Conservation (phyloP, 92 coral and sea anemone genomes). For the Hydrozoanthus gracilis region DNA sequence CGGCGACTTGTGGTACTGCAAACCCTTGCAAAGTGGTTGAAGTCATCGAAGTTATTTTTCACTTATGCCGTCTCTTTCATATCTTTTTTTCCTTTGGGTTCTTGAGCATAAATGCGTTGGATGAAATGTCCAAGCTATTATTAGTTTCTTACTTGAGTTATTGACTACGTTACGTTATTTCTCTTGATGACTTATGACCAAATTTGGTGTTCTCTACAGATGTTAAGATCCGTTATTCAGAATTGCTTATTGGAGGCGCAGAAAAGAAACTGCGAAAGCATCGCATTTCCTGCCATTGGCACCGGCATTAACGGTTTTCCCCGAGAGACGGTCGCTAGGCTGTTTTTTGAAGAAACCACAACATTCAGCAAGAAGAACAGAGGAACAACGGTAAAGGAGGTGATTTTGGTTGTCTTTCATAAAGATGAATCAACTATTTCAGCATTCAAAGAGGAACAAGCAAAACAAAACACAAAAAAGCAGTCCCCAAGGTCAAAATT, state of each 20-base stretch:
- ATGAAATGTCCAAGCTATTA: too few relatives aligned
- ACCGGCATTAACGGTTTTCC: conserved; percentile 44
- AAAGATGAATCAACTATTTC: conserved; percentile 58
- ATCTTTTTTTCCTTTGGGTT: too few relatives aligned
- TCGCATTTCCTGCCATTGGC: conserved; percentile 86
- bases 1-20: too few relatives aligned
- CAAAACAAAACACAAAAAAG: not conserved
- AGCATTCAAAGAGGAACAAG: conserved; percentile 55
- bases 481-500: not conserved
- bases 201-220: not conserved
- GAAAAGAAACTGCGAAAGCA: conserved; percentile 53
- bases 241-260: conserved; percentile 66
- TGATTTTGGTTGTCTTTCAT: conserved; percentile 72
- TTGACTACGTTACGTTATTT: too few relatives aligned
- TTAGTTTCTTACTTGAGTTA: too few relatives aligned
- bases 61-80: too few relatives aligned
- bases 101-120: too few relatives aligned
- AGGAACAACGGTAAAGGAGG: conserved; percentile 53
- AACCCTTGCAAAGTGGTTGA: too few relatives aligned
- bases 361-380: conserved; percentile 62
- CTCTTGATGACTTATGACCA: too few relatives aligned
- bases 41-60: too few relatives aligned
- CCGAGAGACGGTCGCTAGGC: conserved; percentile 61
- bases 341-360: conserved; percentile 68
- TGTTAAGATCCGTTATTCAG: conserved; percentile 12